Evolutionary conservation across 2,797 vertebrate species (phyloP), one percentile per base, ranked within the genome.

Genomic region (Phrynocephalus guinanensis): DNA sequence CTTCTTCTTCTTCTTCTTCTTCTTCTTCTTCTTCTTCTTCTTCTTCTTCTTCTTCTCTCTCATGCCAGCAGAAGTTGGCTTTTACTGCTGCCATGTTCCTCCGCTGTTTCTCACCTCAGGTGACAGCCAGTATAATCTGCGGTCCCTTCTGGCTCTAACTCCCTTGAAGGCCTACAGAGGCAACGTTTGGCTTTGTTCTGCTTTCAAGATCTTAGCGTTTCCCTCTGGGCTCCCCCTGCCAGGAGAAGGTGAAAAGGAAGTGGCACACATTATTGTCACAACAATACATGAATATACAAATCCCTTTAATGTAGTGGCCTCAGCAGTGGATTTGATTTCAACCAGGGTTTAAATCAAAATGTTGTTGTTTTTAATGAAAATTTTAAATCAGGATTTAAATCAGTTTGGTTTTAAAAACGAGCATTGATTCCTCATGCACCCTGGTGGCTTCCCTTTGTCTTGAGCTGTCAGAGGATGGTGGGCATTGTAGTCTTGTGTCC

Each of bases 41-140:
- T 33, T 33, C 33, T 33, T 33, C 33, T 33, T 33, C 18, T 70
- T 9, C 24, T 33, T 33, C 33, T 33, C n/a, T 33, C 24, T 90
- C 86, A 87, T 87, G 86, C 20, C 90, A 90, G 89, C 6, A 90
- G 72, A 33, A 60, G 66, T 56, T 90, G 83, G 70, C 86, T 90
- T 94, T 87, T 6, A 68, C 18, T 28, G 24, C 77, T 75, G 30
- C 38, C 44, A 48, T 11, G 7, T 67, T 38, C 28, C 68, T 28
- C 24, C 6, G 48, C 24, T 22, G 1, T 33, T 56, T 60, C n/a
- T 88, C 10, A 33, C 20, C 76, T 72, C 15, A 50, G 7, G 30
- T 6, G 68, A 22, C 70, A 75, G 5, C 56, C 20, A 20, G 13
- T 48, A 7, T 33, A 30, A 26, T 50, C n/a, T 75, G 20, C 28